phyloP scores from a whole-genome alignment of 2,797 vertebrate genomes.

The Oreortyx pictus region DNA sequence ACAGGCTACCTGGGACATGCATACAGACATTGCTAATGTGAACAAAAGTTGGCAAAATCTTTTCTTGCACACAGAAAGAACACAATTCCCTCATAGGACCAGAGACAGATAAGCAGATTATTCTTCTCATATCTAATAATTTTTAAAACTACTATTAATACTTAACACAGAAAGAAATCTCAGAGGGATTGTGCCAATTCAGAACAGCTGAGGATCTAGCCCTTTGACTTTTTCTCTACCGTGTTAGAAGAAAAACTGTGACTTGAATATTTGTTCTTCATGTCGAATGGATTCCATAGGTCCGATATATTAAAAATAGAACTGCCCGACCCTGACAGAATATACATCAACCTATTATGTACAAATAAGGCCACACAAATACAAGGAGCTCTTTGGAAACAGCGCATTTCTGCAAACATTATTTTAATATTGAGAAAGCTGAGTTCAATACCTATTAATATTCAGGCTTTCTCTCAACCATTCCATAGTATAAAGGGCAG shows the following conservation, averaged over 20 bases:
- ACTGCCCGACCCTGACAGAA: not conserved
- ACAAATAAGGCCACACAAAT: not conserved
- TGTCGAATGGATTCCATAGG: not conserved
- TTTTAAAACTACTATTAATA: not conserved
- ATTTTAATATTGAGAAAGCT: not conserved
- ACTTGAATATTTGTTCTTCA: not conserved
- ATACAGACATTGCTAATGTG: not conserved
- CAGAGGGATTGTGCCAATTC: not conserved
- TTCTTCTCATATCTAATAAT: not conserved
- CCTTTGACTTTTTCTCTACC: not conserved
- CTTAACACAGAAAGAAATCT: not conserved
- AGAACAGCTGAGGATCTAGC: not conserved
- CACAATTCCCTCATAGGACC: not conserved
- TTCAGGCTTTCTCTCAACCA: not conserved
- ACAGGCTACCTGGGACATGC: not conserved
- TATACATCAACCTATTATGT: not conserved
- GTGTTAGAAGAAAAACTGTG: not conserved
- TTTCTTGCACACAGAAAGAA: not conserved
- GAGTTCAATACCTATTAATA: not conserved
- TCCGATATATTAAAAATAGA: not conserved
- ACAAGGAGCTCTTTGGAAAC: not conserved
- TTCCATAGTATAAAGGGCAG: not conserved
- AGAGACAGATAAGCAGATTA: not conserved
- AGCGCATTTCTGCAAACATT: not conserved
- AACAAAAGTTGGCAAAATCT: not conserved